A percentile compares a stretch with the other conserved stretches of the same genome.
Conservation (phyloP, 2,888 invertebrate genomes). For the Sisyra terminalis region DNA sequence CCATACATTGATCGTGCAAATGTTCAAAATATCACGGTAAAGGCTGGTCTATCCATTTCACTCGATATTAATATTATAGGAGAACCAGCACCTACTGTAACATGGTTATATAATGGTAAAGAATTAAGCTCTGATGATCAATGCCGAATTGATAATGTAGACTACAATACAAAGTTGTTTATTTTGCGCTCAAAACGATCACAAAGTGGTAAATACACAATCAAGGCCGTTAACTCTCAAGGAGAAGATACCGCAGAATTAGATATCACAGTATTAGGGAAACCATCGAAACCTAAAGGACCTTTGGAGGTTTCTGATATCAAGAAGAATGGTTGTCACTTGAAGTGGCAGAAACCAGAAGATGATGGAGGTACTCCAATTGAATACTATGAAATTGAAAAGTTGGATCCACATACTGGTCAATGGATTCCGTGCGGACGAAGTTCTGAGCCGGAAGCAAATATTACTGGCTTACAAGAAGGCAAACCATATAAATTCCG, state of each 20-base stretch:
- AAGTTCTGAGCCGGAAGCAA: slow-evolving; percentile 71
- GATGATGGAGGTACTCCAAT: slow-evolving; percentile 93
- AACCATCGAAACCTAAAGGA: slow-evolving; percentile 65
- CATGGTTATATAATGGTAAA: slow-evolving; percentile 69
- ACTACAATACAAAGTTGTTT: slow-evolving; percentile 83
- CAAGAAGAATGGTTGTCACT: slow-evolving; percentile 79
- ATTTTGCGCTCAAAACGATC: slow-evolving; percentile 65
- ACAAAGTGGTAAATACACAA: slow-evolving; percentile 75
- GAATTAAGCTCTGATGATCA: slow-evolving; percentile 42
- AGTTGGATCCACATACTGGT: slow-evolving; percentile 78
- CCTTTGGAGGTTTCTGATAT: slow-evolving; percentile 79
- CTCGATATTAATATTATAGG: slow-evolving; percentile 82
- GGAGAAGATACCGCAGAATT: slow-evolving; percentile 86
- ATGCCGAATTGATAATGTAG: slow-evolving; percentile 63
- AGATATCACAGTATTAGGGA: slow-evolving; percentile 68
- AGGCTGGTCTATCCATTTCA: slow-evolving; percentile 74
- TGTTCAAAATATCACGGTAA: slow-evolving; percentile 66
- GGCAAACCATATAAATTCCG: slow-evolving; percentile 98
- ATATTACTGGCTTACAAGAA: slow-evolving; percentile 68
- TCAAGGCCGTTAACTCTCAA: slow-evolving; percentile 81
- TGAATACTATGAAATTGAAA: slow-evolving; percentile 92
- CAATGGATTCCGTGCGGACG: slow-evolving; percentile 88
- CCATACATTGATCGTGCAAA: slow-evolving; percentile 87
- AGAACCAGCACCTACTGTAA: slow-evolving; percentile 84
- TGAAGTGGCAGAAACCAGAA: slow-evolving; percentile 86